phyloP scores from a whole-genome alignment of 1,140 invertebrate genomes.

The Euwallacea fornicatus region DNA sequence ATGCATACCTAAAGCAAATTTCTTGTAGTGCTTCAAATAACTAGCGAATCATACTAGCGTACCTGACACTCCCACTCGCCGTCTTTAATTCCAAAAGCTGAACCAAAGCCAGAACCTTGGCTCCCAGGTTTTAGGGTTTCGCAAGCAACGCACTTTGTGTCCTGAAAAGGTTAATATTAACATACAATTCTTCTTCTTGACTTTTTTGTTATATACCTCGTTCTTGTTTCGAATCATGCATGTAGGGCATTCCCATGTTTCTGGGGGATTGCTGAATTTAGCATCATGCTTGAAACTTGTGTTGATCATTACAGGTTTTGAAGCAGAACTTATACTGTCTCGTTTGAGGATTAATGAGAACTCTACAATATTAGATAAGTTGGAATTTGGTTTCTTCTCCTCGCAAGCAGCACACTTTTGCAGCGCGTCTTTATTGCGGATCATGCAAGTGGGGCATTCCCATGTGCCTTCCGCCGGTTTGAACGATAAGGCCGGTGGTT shows the following conservation, averaged over 20 bases:
- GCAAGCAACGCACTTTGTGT: conserved; percentile 64
- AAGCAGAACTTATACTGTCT: conserved; percentile 20
- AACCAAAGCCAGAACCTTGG: conserved; percentile 27
- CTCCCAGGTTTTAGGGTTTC: conserved; percentile 54
- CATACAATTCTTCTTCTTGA: neutral
- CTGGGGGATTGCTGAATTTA: conserved; percentile 42
- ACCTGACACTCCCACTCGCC: conserved; percentile 52
- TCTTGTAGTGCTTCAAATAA: neutral
- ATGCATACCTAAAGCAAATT: conserved; percentile 53
- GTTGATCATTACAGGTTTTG: neutral
- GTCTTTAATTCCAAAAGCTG: conserved; percentile 45
- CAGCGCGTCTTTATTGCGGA: conserved; percentile 62
- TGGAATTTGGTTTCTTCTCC: conserved; percentile 54
- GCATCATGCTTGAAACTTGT: conserved; percentile 37
- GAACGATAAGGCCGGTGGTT: conserved; percentile 38
- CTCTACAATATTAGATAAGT: neutral
- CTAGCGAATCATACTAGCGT: neutral
- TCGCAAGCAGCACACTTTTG: conserved; percentile 67
- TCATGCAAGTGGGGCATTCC: conserved; percentile 68
- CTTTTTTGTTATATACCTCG: conserved; percentile 2
- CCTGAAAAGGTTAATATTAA: neutral
- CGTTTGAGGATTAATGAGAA: neutral
- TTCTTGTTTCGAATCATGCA: conserved; percentile 67
- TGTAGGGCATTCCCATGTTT: conserved; percentile 60
- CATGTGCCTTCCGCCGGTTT: conserved; percentile 55